Base-by-base conservation (phyloP, 2,113 vertebrate genomes). In the Brienomyrus longianalis region DNA sequence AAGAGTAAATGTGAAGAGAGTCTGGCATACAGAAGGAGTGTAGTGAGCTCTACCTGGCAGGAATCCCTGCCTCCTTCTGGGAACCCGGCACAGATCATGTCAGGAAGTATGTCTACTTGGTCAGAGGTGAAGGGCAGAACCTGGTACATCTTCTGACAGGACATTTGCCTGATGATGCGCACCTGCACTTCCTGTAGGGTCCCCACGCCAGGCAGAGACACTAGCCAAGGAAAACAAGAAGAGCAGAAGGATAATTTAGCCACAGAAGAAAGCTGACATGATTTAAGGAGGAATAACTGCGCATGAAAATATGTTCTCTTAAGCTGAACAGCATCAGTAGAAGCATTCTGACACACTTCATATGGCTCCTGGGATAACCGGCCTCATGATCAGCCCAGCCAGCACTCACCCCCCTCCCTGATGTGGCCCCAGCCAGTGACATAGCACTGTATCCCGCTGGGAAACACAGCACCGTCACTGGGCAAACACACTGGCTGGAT, bases 351-450 rank as follows among this genome's bases (percentile, higher is more conserved):
- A 70, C 27, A 31, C 27, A 11, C 31, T 13, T 66, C n/a, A 31
- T 70, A 31, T 1, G n/a, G 62, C n/a, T 31, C n/a, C 9, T 70
- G 62, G n/a, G 62, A 31, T 70, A 70, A 31, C 62, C 0, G 10
- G 10, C 10, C 9, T 70, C 27, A 31, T 70, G 62, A 11, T 70
- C 62, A 31, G n/a, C 62, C 62, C 10, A 70, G 62, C 27, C 62
- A 13, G 27, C 23, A 48, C 93, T 90, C 85, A 93, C 92, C 92
- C 8, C 93, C 93, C n/a, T 92, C 90, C 47, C 88, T 88, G 5
- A 80, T 89, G 0, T 96, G 51, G 0, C 96, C 96, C 96, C 96
- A 97, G 80, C 96, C 96, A 0, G 96, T 97, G 90, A 97, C 95
- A 0, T 93, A 95, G 80, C 96, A 97, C 0, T 85, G 90, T 51